Base-by-base conservation (phyloP, 2,888 invertebrate species). In the Hyalella azteca region DNA sequence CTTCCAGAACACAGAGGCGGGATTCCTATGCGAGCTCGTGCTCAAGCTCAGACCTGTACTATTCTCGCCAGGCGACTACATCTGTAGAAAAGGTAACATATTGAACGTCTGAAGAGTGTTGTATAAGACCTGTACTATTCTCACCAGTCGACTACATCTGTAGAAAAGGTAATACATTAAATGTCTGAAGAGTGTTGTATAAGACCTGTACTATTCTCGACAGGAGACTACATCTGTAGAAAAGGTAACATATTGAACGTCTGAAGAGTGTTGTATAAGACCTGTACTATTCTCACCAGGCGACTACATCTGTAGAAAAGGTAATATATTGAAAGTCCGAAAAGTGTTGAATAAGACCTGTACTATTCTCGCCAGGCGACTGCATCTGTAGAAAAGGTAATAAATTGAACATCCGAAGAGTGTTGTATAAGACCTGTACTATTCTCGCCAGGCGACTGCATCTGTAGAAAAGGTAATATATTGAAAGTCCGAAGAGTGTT, bases 381-480 rank as follows among this genome's bases (percentile, higher is more conserved):
- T 98, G 95, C 89, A 98, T 98, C 88, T 98, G 98, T 90, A 93
- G 97, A 87, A 98, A 98, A 94, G 98, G 98, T 98, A 90, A n/a
- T n/a, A n/a, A n/a, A n/a, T n/a, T n/a, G n/a, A n/a, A n/a, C n/a
- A n/a, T n/a, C n/a, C n/a, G n/a, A n/a, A n/a, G n/a, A n/a, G n/a
- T n/a, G n/a, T n/a, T n/a, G n/a, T n/a, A n/a, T n/a, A n/a, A n/a
- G 97, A 86, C 98, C 98, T 78, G 97, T 98, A 77, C 92, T 98
- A 85, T 98, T 98, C 90, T 97, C 97, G 86, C 98, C 98, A 39
- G 97, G 98, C 81, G 98, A 98, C 90, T 98, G 95, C 89, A 98
- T n/a, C n/a, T n/a, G n/a, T n/a, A n/a, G n/a, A n/a, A n/a, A n/a
- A n/a, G n/a, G n/a, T n/a, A n/a, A n/a, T n/a, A n/a, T n/a, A n/a